A percentile compares a stretch with the other conserved stretches of the same genome.
These are phyloP conservation scores for Eublepharis macularius DNA, from an alignment of 2,113 vertebrate species.

Conservation along the genomic window DNA sequence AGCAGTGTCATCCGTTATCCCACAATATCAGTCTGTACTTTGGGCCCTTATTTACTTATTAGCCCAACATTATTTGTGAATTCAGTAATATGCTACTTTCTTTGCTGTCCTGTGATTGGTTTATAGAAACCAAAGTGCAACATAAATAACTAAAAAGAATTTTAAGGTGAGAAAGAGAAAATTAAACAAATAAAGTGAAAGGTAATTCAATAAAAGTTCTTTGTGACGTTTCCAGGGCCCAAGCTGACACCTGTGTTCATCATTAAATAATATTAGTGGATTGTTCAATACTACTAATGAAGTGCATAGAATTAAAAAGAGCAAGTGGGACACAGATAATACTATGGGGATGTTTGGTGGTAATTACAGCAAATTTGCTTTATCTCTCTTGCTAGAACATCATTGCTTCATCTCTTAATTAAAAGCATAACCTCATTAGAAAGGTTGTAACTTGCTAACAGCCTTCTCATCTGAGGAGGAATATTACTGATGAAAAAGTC, in stretches of 20 bases:
- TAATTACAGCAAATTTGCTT: constrained; percentile 10
- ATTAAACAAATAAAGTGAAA: neutral
- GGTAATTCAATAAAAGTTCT: neutral
- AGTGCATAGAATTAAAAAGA: constrained; percentile 8
- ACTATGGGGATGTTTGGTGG: neutral
- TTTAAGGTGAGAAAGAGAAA: neutral
- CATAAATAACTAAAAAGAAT: neutral
- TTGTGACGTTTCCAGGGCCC: neutral
- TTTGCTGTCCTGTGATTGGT: neutral
- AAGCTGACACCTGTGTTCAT: neutral
- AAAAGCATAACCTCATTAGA: neutral
- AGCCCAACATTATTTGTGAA: too few species aligned
- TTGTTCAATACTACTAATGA: constrained; percentile 5
- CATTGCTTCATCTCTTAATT: constrained; percentile 18
- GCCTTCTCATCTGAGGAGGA: neutral
- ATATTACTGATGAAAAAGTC: neutral
- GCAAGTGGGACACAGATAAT: constrained; percentile 3
- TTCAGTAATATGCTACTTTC: neutral
- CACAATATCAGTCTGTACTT: too few species aligned
- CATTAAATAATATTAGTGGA: neutral
- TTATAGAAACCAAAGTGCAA: neutral
- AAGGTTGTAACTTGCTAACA: neutral
- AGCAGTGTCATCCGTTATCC: too few species aligned
- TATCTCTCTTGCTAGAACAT: constrained; percentile 3
- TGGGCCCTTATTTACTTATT: too few species aligned